Evolutionary conservation across 2,113 vertebrate genomes (phyloP), one percentile per base, ranked within the genome.

Genomic region (Tinamus guttatus): DNA sequence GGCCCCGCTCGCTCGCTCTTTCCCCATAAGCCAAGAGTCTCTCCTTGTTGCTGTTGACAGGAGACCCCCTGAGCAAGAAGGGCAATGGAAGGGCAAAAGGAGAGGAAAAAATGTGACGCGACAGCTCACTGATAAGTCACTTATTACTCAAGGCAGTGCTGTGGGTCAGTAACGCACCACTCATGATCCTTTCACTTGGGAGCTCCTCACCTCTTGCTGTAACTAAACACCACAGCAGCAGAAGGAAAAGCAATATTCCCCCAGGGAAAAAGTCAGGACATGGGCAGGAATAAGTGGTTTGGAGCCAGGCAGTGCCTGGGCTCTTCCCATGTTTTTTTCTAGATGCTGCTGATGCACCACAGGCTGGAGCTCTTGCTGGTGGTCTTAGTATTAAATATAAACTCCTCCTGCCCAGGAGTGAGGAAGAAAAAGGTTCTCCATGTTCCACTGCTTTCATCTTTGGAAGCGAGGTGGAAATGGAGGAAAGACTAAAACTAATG

Each of bases 241-340:
- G 56, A 25, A 28, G 28, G 47, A 73, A 88, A 92, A 74, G 51
- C 49, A 59, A 68, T 51, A 2, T 54, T 21, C 15, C 7, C 27
- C 30, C 34, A 6, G 24, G 9, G 51, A 25, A 43, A 28, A 82
- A 76, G 8, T 2, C 0, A 76, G 73, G n/a, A 22, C 4, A 8
- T 0, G 0, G 9, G 11, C 40, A n/a, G 65, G 21, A 52, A 28
- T 34, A 63, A 38, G 20, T 15, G 12, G 16, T n/a, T 63, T 59
- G 7, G 2, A 5, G 11, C 34, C 64, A 63, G 38, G 16, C n/a
- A 71, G 32, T 32, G 40, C 21, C 69, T 68, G n/a, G 0, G 0
- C 25, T 1, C 1, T 1, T 64, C 69, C 56, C 58, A 0, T 1
- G 1, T 73, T n/a, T 85, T 19, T 49, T 30, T 45, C 28, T 30